Conservation (phyloP, 64 coral and sea anemone species). For the Montipora foliosa region DNA sequence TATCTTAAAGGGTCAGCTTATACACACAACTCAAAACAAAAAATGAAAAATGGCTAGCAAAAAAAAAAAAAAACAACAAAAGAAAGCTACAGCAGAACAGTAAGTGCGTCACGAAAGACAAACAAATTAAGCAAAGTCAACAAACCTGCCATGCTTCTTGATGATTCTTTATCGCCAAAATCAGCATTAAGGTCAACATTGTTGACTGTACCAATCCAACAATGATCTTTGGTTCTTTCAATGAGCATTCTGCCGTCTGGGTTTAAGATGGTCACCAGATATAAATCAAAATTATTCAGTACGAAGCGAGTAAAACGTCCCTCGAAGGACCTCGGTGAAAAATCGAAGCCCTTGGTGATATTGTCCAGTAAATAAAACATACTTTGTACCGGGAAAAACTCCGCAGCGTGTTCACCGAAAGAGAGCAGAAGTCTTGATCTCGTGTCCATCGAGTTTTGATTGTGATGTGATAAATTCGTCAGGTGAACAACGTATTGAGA, state of each 20-base stretch:
- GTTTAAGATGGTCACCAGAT: conserved; percentile 72
- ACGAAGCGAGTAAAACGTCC: conserved; percentile 75
- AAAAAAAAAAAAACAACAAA: no score
- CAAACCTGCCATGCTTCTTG: not conserved
- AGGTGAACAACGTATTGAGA: conserved; percentile 85
- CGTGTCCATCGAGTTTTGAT: conserved; percentile 22
- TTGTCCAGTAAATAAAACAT: conserved; percentile 82
- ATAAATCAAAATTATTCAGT: conserved; percentile 84
- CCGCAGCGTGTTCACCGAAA: conserved; percentile 87
- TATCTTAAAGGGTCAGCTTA: no score
- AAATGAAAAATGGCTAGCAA: no score
- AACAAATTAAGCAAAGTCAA: not conserved
- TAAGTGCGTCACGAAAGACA: not conserved
- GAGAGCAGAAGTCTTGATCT: conserved; percentile 78
- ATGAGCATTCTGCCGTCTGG: conserved; percentile 81
- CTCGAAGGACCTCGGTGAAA: not conserved
- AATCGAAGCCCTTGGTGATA: conserved; percentile 70
- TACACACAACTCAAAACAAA: no score
- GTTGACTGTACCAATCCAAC: conserved; percentile 80
- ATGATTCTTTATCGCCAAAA: conserved; percentile 24
- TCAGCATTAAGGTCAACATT: conserved; percentile 66
- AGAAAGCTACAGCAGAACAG: no score
- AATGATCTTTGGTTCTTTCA: conserved; percentile 83
- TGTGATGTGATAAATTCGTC: conserved; percentile 70
- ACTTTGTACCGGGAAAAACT: conserved; percentile 90